phyloP scores from a whole-genome alignment of 2,888 invertebrate genomes.

The Drosophila ezoana region DNA sequence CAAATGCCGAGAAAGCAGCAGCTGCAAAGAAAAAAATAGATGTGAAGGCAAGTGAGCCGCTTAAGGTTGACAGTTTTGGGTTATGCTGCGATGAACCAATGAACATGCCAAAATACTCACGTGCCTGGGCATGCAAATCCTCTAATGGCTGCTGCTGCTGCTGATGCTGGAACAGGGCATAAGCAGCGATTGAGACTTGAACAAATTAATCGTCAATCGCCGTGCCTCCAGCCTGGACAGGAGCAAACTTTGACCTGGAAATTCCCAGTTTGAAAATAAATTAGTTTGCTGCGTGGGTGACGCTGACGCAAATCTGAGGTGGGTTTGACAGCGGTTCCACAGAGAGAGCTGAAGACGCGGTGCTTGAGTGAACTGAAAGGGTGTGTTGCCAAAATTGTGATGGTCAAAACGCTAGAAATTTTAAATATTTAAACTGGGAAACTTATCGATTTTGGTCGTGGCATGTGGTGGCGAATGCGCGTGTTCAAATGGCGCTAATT shows the following conservation, averaged over 20 bases:
- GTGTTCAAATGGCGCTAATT: slow-evolving; percentile 68
- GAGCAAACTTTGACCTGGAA: slow-evolving; percentile 49
- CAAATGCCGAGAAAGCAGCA: slow-evolving; percentile 47
- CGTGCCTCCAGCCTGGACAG: slow-evolving; percentile 1
- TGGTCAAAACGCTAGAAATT: slow-evolving; percentile 40
- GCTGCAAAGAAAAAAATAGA: slow-evolving; percentile 8
- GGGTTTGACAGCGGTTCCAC: slow-evolving; percentile 70
- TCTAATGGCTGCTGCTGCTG: slow-evolving; percentile 24
- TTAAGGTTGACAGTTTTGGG: slow-evolving; percentile 75
- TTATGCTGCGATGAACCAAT: slow-evolving; percentile 70
- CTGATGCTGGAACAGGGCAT: slow-evolving; percentile 12
- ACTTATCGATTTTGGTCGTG: slow-evolving; percentile 64
- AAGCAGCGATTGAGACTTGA: slow-evolving; percentile 66
- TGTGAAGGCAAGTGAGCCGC: slow-evolving; percentile 49
- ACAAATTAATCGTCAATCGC: slow-evolving; percentile 73
- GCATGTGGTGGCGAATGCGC: slow-evolving; percentile 24
- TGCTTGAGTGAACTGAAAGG: background rate
- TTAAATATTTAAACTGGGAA: slow-evolving; percentile 65
- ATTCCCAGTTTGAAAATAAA: slow-evolving; percentile 75
- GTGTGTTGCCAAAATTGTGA: slow-evolving; percentile 7
- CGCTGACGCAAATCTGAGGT: slow-evolving; percentile 70
- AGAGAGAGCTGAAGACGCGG: background rate
- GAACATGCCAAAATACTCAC: slow-evolving; percentile 66
- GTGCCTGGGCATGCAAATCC: slow-evolving; percentile 63
- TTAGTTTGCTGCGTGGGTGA: slow-evolving; percentile 73